Percentiles rank a stretch among this genome's conserved stretches.
Evolutionary conservation across 2,113 vertebrate genomes (phyloP).

Genomic region (Ia io): DNA sequence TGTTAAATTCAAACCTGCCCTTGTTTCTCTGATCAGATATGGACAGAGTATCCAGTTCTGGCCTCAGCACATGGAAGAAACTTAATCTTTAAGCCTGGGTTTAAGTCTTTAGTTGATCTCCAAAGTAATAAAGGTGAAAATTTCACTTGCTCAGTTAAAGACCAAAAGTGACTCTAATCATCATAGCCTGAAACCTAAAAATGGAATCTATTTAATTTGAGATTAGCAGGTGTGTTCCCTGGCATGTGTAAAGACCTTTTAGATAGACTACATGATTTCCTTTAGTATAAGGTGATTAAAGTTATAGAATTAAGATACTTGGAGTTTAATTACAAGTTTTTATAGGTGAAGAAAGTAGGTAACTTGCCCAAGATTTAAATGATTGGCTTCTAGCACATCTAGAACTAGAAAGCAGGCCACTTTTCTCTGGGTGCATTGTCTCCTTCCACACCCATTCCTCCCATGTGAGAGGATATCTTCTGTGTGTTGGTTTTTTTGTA

Average conservation of each 20-base stretch:
- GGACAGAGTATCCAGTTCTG: conserved; percentile 49
- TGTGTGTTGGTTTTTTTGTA: background rate
- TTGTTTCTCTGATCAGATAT: conserved; percentile 58
- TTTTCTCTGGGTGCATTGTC: background rate
- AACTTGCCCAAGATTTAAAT: background rate
- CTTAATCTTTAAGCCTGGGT: conserved; percentile 28
- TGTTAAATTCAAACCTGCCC: conserved; percentile 59
- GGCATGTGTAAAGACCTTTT: background rate
- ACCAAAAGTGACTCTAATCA: conserved; percentile 4
- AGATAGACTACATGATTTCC: conserved; percentile 26
- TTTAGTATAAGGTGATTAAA: background rate
- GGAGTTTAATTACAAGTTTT: conserved; percentile 14
- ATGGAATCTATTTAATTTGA: conserved; percentile 11
- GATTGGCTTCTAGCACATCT: background rate
- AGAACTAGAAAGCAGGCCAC: conserved; percentile 5
- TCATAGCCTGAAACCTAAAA: conserved; percentile 25
- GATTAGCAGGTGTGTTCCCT: conserved; percentile 21
- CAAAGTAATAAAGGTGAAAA: conserved; percentile 35
- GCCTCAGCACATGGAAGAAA: conserved; percentile 39
- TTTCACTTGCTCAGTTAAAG: conserved; percentile 7
- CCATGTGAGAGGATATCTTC: background rate
- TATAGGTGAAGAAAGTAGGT: background rate
- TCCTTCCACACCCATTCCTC: background rate
- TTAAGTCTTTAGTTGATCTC: conserved; percentile 29
- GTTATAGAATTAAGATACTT: conserved; percentile 24